Conservation (phyloP, 2,888 invertebrate genomes). For the Nephrotoma guestfalica region DNA sequence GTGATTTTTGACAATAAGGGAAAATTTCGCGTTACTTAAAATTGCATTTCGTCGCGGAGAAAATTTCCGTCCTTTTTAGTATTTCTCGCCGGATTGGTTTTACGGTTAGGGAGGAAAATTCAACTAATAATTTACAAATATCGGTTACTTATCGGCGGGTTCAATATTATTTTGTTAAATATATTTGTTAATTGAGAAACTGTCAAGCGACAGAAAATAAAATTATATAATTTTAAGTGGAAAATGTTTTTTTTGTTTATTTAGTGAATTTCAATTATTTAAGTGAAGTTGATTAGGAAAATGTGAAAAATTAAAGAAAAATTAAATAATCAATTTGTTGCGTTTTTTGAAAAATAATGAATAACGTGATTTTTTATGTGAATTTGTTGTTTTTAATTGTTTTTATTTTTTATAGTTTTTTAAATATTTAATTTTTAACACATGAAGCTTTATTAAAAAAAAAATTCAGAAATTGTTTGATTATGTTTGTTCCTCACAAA, state of each 20-base stretch:
- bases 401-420: background rate
- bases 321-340: background rate
- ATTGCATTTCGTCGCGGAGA: background rate
- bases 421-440: background rate
- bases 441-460: background rate
- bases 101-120: background rate
- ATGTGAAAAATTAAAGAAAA: background rate
- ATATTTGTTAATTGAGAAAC: background rate
- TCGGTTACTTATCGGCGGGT: background rate
- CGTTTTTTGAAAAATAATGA: background rate
- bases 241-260: background rate
- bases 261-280: background rate
- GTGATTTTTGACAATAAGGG: background rate
- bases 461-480: background rate
- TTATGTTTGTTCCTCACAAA: background rate
- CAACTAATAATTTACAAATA: background rate
- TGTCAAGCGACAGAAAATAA: background rate
- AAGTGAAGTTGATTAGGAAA: background rate
- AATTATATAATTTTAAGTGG: constrained; percentile 3
- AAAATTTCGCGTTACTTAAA: background rate
- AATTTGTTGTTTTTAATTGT: background rate
- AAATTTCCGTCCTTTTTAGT: background rate
- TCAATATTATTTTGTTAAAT: background rate
- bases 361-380: background rate
- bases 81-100: background rate